phyloP scores from a whole-genome alignment of 2,888 invertebrate genomes.

The Andrena dorsata region DNA sequence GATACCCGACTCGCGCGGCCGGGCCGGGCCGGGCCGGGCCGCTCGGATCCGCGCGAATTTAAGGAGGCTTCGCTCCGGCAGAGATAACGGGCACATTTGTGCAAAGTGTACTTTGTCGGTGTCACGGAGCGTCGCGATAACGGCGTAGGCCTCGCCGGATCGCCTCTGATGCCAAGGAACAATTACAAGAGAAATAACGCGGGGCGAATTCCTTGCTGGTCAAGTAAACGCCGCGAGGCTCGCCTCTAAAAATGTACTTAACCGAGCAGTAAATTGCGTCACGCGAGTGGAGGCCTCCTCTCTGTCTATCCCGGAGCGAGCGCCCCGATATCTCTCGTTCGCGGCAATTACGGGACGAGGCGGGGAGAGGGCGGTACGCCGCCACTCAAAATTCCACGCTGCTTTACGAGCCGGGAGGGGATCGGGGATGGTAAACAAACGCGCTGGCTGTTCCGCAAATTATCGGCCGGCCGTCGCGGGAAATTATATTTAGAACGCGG shows the following conservation, averaged over 20 bases:
- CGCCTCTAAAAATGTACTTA: slow-evolving; percentile 27
- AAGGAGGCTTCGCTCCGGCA: neutral
- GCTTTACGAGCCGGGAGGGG: neutral
- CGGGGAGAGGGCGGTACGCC: neutral
- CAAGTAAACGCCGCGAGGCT: slow-evolving; percentile 34
- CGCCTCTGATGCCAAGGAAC: slow-evolving; percentile 29
- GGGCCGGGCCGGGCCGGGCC: neutral
- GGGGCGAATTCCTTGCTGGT: slow-evolving; percentile 34
- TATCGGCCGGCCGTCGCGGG: slow-evolving; percentile 31
- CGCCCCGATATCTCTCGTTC: neutral
- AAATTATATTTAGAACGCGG: slow-evolving; percentile 76
- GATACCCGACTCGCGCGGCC: slow-evolving; percentile 20
- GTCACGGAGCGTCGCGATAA: slow-evolving; percentile 15
- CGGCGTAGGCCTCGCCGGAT: slow-evolving; percentile 17
- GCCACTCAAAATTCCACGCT: neutral
- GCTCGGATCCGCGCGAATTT: slow-evolving; percentile 41
- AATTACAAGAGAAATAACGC: slow-evolving; percentile 35
- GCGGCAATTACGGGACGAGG: neutral
- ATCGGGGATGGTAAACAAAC: neutral
- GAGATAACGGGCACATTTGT: slow-evolving; percentile 13
- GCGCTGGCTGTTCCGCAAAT: slow-evolving; percentile 29
- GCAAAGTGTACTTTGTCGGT: slow-evolving; percentile 8
- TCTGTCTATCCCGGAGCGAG: neutral
- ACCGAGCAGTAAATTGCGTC: slow-evolving; percentile 33
- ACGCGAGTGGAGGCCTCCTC: neutral